phyloP scores from a whole-genome alignment of 2,888 invertebrate genomes.

The Spodoptera littoralis region DNA sequence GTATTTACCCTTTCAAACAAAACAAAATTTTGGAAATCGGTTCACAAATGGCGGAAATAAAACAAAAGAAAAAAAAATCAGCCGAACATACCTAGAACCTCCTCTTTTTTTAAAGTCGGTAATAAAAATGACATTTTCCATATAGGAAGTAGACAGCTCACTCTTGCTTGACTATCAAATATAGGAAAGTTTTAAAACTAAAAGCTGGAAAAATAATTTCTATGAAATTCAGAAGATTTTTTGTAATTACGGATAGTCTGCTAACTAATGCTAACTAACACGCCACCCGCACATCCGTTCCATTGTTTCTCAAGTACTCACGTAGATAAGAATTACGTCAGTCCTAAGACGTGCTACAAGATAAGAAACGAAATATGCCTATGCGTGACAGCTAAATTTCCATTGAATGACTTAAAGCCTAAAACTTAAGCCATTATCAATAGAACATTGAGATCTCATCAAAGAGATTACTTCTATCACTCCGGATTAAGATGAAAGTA shows the following conservation, averaged over 20 bases:
- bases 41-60: too few species aligned
- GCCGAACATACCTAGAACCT: too few species aligned
- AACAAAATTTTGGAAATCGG: too few species aligned
- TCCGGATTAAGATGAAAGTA: background rate
- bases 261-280: conserved; percentile 39
- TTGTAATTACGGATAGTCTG: conserved; percentile 21
- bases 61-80: too few species aligned
- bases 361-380: conserved; percentile 30
- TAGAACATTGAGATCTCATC: conserved; percentile 15
- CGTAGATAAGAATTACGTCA: conserved; percentile 40
- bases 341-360: conserved; percentile 7
- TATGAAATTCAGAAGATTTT: conserved; percentile 25
- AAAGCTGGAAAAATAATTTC: background rate
- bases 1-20: too few species aligned
- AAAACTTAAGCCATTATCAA: conserved; percentile 15
- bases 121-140: too few species aligned
- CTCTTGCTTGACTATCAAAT: too few species aligned
- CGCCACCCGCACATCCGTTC: conserved; percentile 33
- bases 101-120: too few species aligned
- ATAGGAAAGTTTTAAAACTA: too few species aligned
- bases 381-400: conserved; percentile 17
- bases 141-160: too few species aligned
- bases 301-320: conserved; percentile 33
- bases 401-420: conserved; percentile 10
- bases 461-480: conserved; percentile 4